Evolutionary conservation across 2,113 vertebrate species (phyloP).

Genomic region (Hemibates koningsi): DNA sequence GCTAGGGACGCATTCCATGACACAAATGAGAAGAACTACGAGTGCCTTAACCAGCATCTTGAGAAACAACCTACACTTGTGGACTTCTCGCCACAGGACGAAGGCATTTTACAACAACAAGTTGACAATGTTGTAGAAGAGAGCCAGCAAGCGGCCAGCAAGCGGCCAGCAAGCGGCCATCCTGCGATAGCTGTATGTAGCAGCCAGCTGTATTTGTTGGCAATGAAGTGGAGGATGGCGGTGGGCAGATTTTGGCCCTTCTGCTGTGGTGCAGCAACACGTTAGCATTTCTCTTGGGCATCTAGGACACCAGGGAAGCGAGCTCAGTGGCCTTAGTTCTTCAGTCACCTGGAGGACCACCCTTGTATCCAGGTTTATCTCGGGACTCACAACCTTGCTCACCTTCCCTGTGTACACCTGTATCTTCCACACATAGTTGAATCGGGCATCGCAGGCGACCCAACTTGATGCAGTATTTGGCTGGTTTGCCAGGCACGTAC

Average conservation of each 20-base stretch:
- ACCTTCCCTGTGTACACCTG: background rate
- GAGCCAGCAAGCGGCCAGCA: background rate
- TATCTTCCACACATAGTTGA: background rate
- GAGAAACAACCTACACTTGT: background rate
- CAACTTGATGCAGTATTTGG: background rate
- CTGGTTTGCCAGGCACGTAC: background rate
- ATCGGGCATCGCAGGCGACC: fast-evolving
- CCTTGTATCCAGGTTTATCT: background rate
- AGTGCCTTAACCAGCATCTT: background rate
- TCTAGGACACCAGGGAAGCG: fast-evolving
- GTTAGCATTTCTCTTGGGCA: background rate
- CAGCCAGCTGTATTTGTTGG: background rate
- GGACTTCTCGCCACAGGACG: background rate
- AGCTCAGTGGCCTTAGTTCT: background rate
- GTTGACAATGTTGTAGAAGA: background rate
- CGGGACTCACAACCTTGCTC: background rate
- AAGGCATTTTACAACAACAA: background rate
- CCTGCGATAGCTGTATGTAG: background rate
- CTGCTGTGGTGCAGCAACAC: background rate
- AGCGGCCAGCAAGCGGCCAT: fast-evolving
- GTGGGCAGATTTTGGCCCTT: background rate
- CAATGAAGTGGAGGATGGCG: fast-evolving
- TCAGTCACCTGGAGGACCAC: background rate
- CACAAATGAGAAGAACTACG: background rate
- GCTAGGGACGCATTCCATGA: background rate